Conservation (phyloP, 2,888 invertebrate species). For the Agrochola lychnidis region DNA sequence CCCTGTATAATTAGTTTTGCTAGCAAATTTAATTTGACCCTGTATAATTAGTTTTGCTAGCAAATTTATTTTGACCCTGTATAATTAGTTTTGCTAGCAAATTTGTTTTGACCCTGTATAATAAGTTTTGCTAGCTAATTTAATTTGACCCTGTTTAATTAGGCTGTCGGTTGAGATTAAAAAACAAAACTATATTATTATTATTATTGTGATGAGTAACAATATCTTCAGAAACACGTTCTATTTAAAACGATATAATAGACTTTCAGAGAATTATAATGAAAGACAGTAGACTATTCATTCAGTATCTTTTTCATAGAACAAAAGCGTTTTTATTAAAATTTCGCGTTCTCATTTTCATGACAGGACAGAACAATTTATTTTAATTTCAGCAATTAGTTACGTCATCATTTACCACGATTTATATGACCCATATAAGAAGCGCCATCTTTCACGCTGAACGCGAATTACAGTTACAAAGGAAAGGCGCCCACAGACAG, state of each 20-base stretch:
- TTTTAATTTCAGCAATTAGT: conserved; percentile 56
- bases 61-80: too few relatives aligned
- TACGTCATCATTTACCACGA: conserved; percentile 39
- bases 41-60: too few relatives aligned
- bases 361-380: conserved; percentile 39
- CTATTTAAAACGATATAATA: conserved; percentile 2
- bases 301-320: conserved; percentile 19
- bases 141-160: too few relatives aligned
- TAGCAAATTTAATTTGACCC: too few relatives aligned
- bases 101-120: too few relatives aligned
- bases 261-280: conserved; percentile 6
- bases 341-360: conserved; percentile 29
- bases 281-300: conserved; percentile 6
- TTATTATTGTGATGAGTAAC: too few relatives aligned
- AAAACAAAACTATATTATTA: too few relatives aligned
- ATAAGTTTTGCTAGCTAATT: too few relatives aligned
- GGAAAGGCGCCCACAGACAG: not conserved
- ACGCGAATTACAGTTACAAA: conserved; percentile 10
- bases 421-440: conserved; percentile 46
- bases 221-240: not conserved
- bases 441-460: conserved; percentile 22
- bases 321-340: conserved; percentile 35
- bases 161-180: too few relatives aligned
- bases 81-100: too few relatives aligned
- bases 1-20: too few relatives aligned